Base-by-base conservation (phyloP, 1,140 invertebrate genomes). In the Leptinotarsa texana region DNA sequence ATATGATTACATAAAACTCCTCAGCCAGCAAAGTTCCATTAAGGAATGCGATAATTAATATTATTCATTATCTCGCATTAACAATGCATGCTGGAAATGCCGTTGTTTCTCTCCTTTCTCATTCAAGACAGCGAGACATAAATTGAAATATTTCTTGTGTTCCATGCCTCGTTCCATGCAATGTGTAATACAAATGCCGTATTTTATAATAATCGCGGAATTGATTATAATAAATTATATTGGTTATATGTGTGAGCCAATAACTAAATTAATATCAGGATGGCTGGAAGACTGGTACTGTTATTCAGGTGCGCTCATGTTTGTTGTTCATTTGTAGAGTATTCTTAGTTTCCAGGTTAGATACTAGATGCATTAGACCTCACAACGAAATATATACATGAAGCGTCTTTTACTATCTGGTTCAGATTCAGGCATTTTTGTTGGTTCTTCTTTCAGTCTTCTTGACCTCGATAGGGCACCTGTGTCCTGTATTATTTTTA, bases 121-220 rank as follows among this genome's bases (percentile, higher is more conserved):
- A 57, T 57, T 57, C 51, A 57, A 42, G 51, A 57, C 51, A 18
- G 51, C 51, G 15, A 57, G 17, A 57, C 51, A 57, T 57, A 57
- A 57, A 4, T 6, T 57, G 51, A 57, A 57, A 57, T 18, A 57
- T 57, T 13, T 57, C 51, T 57, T 57, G 15, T 57, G 3, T n/a
- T 57, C 51, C 51, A 57, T 57, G n/a, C 33, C 33, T 42, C 8
- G 51, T 18, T 57, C 51, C 17, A 8, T 57, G 51, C 51, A 57
- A 57, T 57, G 51, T 57, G 51, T 57, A 57, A 15, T 57, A 57
- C 51, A 57, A 57, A 57, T 18, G 51, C 51, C 51, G 51, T 57
- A 57, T 57, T 57, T 57, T 57, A 57, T 15, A 57, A 57, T 57
- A 57, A 57, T 57, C 51, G 51, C 51, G n/a, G 51, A 57, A 57